Conservation (phyloP, 2,797 vertebrate genomes). For the Pygocentrus nattereri region DNA sequence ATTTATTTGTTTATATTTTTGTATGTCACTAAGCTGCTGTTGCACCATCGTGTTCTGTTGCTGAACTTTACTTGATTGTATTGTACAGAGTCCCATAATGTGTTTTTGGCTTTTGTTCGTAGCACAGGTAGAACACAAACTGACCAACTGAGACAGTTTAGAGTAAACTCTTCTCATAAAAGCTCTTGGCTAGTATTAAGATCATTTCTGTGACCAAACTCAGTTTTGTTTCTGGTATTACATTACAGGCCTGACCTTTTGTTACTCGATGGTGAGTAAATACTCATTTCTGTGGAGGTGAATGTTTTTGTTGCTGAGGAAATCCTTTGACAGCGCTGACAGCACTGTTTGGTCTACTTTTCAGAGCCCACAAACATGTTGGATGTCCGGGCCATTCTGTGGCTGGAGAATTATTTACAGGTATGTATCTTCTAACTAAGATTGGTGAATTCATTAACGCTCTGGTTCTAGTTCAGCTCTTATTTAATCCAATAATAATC, state of each 20-base stretch:
- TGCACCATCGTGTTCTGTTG: too few relatives aligned
- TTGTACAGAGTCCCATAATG: neutral
- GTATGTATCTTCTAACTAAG: conserved; percentile 66
- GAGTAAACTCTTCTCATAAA: neutral
- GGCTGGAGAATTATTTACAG: conserved; percentile 96
- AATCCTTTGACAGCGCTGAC: neutral
- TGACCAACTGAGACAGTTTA: neutral
- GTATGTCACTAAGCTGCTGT: too few relatives aligned
- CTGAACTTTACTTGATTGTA: too few relatives aligned
- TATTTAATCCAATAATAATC: neutral
- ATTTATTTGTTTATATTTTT: too few relatives aligned
- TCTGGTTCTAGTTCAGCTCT: neutral
- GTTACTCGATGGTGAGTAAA: conserved; percentile 92
- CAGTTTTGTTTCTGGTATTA: conserved; percentile 2
- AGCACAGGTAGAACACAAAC: neutral
- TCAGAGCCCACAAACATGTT: conserved; percentile 98
- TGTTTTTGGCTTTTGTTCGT: neutral
- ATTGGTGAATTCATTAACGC: neutral
- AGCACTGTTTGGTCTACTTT: neutral
- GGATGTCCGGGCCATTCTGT: conserved; percentile 94
- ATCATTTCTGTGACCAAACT: neutral
- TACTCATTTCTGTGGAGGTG: neutral
- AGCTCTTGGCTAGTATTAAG: neutral
- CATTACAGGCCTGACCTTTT: conserved; percentile 90
- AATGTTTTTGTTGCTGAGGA: neutral